Evolutionary conservation across 92 coral and sea anemone genomes (phyloP).

Genomic region (Porites rus): DNA sequence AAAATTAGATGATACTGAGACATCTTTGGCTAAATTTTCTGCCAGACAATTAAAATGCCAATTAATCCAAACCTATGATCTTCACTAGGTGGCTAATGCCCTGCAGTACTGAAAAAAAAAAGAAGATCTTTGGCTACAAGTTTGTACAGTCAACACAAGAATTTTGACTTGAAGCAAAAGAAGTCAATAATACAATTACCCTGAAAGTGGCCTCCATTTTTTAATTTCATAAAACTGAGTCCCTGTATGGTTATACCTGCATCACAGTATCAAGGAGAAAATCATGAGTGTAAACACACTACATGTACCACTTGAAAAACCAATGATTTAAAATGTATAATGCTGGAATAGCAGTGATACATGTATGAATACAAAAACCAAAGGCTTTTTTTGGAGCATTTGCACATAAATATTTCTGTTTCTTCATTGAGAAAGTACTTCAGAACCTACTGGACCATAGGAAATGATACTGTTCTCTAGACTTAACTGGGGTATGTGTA

Average conservation of each 20-base stretch:
- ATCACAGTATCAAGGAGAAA: background rate
- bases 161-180: background rate
- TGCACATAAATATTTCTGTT: too few relatives aligned
- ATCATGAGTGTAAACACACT: background rate
- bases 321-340: background rate
- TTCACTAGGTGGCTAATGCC: background rate
- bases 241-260: conserved; percentile 97
- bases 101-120: too few relatives aligned
- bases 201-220: conserved; percentile 92
- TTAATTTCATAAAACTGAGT: conserved; percentile 97
- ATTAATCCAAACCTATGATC: background rate
- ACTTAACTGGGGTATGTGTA: too few relatives aligned
- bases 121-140: too few relatives aligned
- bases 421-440: too few relatives aligned
- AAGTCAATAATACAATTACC: conserved; percentile 54
- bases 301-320: too few relatives aligned
- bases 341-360: too few relatives aligned
- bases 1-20: background rate
- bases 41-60: background rate
- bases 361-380: too few relatives aligned
- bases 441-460: too few relatives aligned
- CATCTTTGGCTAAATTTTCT: background rate
- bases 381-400: too few relatives aligned
- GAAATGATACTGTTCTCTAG: too few relatives aligned
- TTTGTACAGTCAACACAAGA: too few relatives aligned